These are phyloP conservation scores for Scophthalmus maximus DNA, from an alignment of 2,113 vertebrate species.

Conservation along the genomic window DNA sequence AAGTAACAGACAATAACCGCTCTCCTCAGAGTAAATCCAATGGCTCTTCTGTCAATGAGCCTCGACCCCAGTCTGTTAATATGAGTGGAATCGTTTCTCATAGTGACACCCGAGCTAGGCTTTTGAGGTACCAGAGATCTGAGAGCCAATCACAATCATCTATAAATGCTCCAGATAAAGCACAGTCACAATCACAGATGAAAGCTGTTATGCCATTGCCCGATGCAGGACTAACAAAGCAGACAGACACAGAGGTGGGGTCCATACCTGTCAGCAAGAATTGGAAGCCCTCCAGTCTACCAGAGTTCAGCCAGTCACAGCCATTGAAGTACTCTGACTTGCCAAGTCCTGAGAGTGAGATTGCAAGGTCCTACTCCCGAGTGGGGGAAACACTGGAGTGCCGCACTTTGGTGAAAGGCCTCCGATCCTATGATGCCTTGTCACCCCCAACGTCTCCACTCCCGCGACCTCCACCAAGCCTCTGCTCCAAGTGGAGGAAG, in stretches of 20 bases:
- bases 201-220: conserved; percentile 27
- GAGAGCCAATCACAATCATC: conserved; percentile 44
- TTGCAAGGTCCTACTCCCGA: conserved; percentile 56
- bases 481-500: conserved; percentile 86
- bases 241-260: conserved; percentile 27
- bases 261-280: conserved; percentile 48
- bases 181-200: conserved; percentile 19
- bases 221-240: conserved; percentile 45
- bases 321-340: conserved; percentile 60
- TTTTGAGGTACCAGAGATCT: conserved; percentile 31
- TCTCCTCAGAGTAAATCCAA: conserved; percentile 44
- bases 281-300: conserved; percentile 64
- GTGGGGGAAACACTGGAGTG: conserved; percentile 83
- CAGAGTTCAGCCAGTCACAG: conserved; percentile 64
- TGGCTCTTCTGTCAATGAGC: conserved; percentile 25
- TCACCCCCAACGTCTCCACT: conserved; percentile 70
- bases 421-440: conserved; percentile 79
- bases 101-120: conserved; percentile 11
- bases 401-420: conserved; percentile 83
- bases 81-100: conserved; percentile 38
- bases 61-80: conserved; percentile 25
- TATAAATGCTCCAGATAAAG: conserved; percentile 17
- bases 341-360: conserved; percentile 55
- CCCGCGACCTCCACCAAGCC: conserved; percentile 76
- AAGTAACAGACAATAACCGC: conserved; percentile 25